These are phyloP conservation scores for Podarcis siculus DNA, from an alignment of 2,797 vertebrate genomes.

Conservation along the genomic window DNA sequence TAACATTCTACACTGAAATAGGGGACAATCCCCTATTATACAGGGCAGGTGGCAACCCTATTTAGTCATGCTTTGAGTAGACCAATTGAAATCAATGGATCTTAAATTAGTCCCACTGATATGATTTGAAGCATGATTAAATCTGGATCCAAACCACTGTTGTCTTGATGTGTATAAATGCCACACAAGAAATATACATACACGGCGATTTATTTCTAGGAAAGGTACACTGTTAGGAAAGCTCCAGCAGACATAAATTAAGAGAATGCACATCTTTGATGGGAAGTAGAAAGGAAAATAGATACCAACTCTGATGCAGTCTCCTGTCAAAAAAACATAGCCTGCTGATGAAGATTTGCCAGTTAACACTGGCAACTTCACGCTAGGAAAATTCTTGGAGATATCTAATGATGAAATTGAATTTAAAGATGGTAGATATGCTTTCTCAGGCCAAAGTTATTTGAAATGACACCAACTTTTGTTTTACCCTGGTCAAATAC, in stretches of 20 bases:
- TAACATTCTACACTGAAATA: no score
- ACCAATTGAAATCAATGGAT: no score
- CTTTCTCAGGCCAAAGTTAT: constrained; percentile 42
- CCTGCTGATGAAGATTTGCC: constrained; percentile 53
- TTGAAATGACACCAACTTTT: constrained; percentile 48
- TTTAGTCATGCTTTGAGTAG: no score
- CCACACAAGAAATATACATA: background rate
- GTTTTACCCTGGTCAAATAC: constrained; percentile 22
- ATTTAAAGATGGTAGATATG: constrained; percentile 49
- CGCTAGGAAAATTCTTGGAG: constrained; percentile 66
- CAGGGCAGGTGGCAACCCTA: no score
- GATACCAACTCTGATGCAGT: constrained; percentile 49
- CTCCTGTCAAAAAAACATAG: constrained; percentile 37
- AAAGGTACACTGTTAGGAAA: background rate
- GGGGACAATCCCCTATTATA: no score
- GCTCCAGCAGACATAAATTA: background rate
- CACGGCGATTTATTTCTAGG: background rate
- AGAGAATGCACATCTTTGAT: background rate
- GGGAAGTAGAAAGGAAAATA: background rate
- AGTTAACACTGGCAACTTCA: constrained; percentile 57
- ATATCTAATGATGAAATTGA: constrained; percentile 59
- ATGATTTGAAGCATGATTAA: no score
- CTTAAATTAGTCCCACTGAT: no score
- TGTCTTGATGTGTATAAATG: background rate
- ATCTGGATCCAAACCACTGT: background rate